Evolutionary conservation across 2,888 invertebrate species (phyloP), one percentile per base, ranked within the genome.

Genomic region (Xylota segnis): DNA sequence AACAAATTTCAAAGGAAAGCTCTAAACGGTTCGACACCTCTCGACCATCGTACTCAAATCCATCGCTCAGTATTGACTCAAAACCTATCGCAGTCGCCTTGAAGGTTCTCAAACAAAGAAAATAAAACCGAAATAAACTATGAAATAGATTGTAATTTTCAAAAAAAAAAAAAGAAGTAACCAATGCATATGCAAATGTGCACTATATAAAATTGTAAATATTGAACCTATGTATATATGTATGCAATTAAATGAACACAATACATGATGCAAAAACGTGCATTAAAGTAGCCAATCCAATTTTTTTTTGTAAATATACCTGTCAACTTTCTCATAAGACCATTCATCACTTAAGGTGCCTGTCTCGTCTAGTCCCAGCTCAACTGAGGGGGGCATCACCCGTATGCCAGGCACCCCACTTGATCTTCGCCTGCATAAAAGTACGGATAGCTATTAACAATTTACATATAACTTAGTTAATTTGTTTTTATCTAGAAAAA

Each of bases 351-450:
- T 90, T 75, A 90, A 88, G 70, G 91, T 89, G 78, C 90, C 90
- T 86, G 91, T 90, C 79, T 90, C 90, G 93, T 96, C 96, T 93
- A 96, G 94, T 90, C 96, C 96, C 90, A 95, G 94, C 93, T 96
- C 96, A 94, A 96, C 93, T 92, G 96, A 96, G 90, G 96, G 96
- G 91, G 96, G 96, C 94, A 96, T 93, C 90, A 96, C 95, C 91
- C 96, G 95, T 91, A 96, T 96, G 94, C 96, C 96, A 88, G 96
- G 96, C 89, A 96, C 94, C 87, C 90, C 89, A 87, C 91, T 90
- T 87, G 93, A 95, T 94, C 94, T 95, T 94, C 92, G 95, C 94
- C 94, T 90, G 88, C 66, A 74, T 59, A 59, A 75, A 79, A 77
- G 68, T 74, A 81, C 78, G 65, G 10, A 56, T 40, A 47, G 0